Evolutionary conservation across 2,113 vertebrate genomes (phyloP), one percentile per base, ranked within the genome.

Genomic region (Cichladusa arquata): DNA sequence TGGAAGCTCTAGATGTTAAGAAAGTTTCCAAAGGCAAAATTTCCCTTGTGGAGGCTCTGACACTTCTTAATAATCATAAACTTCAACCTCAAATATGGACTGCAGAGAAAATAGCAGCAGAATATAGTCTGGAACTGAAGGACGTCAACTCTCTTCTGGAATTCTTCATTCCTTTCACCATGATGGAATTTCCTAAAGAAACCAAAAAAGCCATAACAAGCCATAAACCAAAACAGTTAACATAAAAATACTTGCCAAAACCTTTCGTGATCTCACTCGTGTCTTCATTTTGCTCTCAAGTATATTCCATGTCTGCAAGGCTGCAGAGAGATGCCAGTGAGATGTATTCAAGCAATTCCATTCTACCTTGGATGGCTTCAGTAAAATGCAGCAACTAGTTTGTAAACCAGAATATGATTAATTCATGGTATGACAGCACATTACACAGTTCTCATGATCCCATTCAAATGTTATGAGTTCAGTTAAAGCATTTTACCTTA

Each of bases 1-100:
- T 97, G 15, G 92, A 96, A 73, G 53, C 96, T 56, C 76, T 88
- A 57, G 97, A 98, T 45, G 47, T 98, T 86, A 90, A 95, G 14
- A 97, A 98, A 47, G 96, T 99, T 96, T 96, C 98, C 6, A 98
- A 98, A 98, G 99, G 99, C 95, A 99, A 98, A 87, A 97, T 99
- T 93, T 98, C 98, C 45, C 70, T 99, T 83, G 94, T 97, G 19
- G 99, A 99, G 88, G 98, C 98, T 50, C 90, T 99, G 92, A 98
- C 95, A 4, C 97, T 98, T 67, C 97, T 99, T 71, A 98, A 98
- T 97, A 98, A 98, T 92, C 98, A 99, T 97, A 99, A 98, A 93
- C 95, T 89, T 38, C 73, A 97, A 66, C 99, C 99, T 61, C 86
- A 98, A 51, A 98, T 77, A 4, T 99, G 99, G 99, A 99, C 99